Percentiles rank a stretch among this genome's conserved stretches.
These are phyloP conservation scores for Salarias fasciatus DNA, from an alignment of 2,797 vertebrate genomes.

Conservation along the genomic window DNA sequence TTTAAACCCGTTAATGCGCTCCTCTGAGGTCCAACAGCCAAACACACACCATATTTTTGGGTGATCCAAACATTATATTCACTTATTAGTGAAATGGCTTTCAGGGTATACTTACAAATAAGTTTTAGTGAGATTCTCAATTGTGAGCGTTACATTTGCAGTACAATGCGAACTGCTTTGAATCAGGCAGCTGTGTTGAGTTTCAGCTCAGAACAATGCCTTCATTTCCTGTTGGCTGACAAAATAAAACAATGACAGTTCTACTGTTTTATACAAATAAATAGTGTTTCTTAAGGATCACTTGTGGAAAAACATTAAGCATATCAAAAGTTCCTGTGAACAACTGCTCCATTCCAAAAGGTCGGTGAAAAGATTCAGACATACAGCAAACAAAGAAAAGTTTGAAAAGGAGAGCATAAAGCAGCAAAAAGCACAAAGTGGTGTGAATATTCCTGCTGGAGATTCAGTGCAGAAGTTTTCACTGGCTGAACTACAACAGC, in stretches of 20 bases:
- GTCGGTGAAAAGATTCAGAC: constrained; percentile 65
- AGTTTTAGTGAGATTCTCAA: too few relatives aligned
- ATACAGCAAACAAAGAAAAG: constrained; percentile 37
- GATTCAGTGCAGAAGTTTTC: constrained; percentile 25
- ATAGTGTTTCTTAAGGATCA: too few relatives aligned
- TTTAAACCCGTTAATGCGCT: too few relatives aligned
- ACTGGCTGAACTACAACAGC: constrained; percentile 12
- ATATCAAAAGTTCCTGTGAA: constrained; percentile 75
- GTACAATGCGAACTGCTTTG: too few relatives aligned
- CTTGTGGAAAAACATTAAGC: constrained; percentile 73
- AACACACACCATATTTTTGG: too few relatives aligned
- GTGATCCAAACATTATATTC: too few relatives aligned
- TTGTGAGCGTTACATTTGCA: too few relatives aligned
- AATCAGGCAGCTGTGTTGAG: too few relatives aligned
- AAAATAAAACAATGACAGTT: constrained; percentile 60
- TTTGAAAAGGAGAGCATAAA: background rate
- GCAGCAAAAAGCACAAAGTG: constrained; percentile 22
- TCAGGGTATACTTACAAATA: too few relatives aligned
- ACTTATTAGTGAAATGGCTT: too few relatives aligned
- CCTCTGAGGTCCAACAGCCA: too few relatives aligned
- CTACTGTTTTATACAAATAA: too few relatives aligned
- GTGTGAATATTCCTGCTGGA: constrained; percentile 34
- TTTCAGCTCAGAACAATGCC: constrained; percentile 24
- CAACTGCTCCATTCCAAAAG: constrained; percentile 72
- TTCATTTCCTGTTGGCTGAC: constrained; percentile 57